A percentile compares a stretch with the other conserved stretches of the same genome.
Conservation (phyloP, 53 echinoderm and acorn worm species). For the Holothuria leucospilota region DNA sequence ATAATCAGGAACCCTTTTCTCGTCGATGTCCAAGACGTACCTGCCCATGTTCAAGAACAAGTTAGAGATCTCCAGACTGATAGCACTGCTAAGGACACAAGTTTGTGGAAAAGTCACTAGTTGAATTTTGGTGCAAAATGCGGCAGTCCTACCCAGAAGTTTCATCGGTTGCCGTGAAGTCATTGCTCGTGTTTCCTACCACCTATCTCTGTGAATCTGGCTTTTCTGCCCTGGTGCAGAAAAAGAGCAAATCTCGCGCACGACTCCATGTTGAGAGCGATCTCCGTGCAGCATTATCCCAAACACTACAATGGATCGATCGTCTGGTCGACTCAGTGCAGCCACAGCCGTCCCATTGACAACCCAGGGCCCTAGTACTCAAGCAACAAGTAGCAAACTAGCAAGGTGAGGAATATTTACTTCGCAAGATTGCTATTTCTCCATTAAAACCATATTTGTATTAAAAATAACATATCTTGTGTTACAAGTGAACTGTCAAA, state of each 20-base stretch:
- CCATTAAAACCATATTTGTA: too few relatives aligned
- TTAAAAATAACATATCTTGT: too few relatives aligned
- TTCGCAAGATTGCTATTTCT: too few relatives aligned
- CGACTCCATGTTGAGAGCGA: neutral
- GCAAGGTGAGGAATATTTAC: too few relatives aligned
- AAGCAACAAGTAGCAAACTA: too few relatives aligned
- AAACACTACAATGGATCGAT: neutral
- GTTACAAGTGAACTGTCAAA: too few relatives aligned
- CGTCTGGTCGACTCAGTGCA: too few relatives aligned
- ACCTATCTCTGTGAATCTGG: neutral
- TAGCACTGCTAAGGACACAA: neutral
- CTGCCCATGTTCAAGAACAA: neutral
- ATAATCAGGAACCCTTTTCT: slow-evolving; percentile 16
- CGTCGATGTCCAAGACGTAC: neutral
- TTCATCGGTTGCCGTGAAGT: neutral
- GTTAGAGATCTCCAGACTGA: neutral
- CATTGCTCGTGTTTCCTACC: neutral
- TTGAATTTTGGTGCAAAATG: slow-evolving; percentile 1
- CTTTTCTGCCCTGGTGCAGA: slow-evolving; percentile 17
- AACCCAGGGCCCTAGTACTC: too few relatives aligned
- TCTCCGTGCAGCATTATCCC: neutral
- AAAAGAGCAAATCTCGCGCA: neutral
- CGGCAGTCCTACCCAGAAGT: neutral
- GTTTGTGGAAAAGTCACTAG: neutral
- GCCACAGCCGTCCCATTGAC: too few relatives aligned